These are phyloP conservation scores for Carduelis carduelis DNA, from an alignment of 2,797 vertebrate species.

Conservation along the genomic window DNA sequence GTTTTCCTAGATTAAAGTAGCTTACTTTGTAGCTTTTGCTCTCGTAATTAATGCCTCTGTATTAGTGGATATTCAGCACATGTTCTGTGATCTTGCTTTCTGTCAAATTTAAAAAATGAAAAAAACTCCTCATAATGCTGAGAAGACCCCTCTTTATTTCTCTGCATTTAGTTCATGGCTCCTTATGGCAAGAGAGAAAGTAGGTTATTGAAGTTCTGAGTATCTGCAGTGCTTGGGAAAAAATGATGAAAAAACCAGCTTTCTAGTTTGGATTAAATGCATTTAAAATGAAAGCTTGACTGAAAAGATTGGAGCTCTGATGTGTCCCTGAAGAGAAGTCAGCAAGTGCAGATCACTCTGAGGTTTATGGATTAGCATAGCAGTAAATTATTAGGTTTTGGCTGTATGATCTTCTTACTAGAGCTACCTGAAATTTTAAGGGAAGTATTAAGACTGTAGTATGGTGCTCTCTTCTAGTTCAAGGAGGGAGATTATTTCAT, in stretches of 20 bases:
- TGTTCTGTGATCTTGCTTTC: neutral
- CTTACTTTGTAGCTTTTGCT: neutral
- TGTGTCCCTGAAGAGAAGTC: neutral
- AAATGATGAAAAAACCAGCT: neutral
- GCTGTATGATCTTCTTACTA: neutral
- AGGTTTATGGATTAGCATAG: neutral
- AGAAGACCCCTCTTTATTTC: neutral
- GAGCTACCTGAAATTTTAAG: neutral
- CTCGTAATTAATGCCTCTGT: neutral
- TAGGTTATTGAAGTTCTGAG: neutral
- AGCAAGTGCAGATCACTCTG: neutral
- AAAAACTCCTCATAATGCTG: neutral
- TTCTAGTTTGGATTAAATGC: neutral
- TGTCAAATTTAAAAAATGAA: neutral
- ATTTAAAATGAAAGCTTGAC: neutral
- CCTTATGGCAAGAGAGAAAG: neutral
- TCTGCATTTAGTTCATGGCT: neutral
- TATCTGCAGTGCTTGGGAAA: neutral
- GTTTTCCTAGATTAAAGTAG: neutral
- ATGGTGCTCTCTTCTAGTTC: neutral
- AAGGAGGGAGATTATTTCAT: neutral
- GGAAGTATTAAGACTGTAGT: neutral
- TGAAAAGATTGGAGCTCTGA: neutral
- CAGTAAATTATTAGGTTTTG: neutral
- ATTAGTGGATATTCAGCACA: neutral